These are phyloP conservation scores for Alectoris magna DNA, from an alignment of 2,797 vertebrate genomes.

Conservation along the genomic window DNA sequence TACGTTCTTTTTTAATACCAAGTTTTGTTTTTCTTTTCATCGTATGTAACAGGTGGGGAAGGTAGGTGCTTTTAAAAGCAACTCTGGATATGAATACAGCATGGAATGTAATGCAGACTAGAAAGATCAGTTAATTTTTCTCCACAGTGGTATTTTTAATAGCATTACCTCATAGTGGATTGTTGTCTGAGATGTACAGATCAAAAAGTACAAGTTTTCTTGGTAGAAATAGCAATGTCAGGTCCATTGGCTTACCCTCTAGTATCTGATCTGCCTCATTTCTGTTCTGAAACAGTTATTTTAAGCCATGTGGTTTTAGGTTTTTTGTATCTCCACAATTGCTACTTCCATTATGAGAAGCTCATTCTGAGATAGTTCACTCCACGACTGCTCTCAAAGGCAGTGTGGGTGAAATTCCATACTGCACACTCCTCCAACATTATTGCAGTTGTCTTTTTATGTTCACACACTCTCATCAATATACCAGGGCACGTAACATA, in stretches of 20 bases:
- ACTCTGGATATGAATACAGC: rapidly evolving
- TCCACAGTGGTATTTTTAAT: not conserved
- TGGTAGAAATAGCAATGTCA: not conserved
- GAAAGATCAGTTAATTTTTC: not conserved
- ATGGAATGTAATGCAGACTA: not conserved
- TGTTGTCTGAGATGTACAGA: not conserved
- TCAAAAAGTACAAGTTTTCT: not conserved
- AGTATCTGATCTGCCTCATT: not conserved
- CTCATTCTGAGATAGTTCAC: not conserved
- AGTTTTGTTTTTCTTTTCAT: not conserved
- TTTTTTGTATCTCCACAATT: not conserved
- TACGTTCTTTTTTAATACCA: not conserved
- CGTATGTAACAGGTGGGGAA: not conserved
- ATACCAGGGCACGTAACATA: not conserved
- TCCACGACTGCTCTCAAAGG: not conserved
- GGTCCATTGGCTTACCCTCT: not conserved
- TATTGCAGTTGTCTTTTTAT: not conserved
- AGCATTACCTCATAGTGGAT: not conserved
- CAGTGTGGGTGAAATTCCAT: not conserved
- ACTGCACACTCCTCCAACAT: not conserved
- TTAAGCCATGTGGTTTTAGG: not conserved
- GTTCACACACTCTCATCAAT: not conserved
- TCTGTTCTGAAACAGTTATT: not conserved
- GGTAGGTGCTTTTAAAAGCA: not conserved
- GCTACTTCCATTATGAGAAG: not conserved